Evolutionary conservation across 2,888 invertebrate genomes (phyloP), one percentile per base, ranked within the genome.

Genomic region (Cosmia pyralina): DNA sequence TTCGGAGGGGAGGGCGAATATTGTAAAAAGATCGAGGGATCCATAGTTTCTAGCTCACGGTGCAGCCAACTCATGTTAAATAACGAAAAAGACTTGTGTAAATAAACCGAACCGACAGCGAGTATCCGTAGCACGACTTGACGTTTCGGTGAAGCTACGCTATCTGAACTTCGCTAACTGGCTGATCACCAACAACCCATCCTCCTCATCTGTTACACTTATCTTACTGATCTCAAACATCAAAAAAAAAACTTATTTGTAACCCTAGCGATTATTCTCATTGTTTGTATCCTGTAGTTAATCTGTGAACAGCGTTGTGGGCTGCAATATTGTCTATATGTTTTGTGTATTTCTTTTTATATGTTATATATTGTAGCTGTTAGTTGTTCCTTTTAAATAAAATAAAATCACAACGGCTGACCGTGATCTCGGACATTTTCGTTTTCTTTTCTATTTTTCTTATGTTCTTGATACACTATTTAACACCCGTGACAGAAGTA

Each of bases 21-120:
- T 80, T 96, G 96, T 90, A 97, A 82, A 88, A 91, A 97, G 90
- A 97, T 97, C 93, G 98, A 97, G 83, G 97, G 98, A 96, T 98
- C 98, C 98, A 98, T 98, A 83, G 93, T 93, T 89, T 83, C 81
- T 75, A 79, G 90, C 85, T 89, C 92, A 90, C 83, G 82, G 75
- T 90, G 92, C 46, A 84, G 68, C 85, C 84, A 80, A 81, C 79
- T 86, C 86, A 86, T 86, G 77, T 60, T 86, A 83, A 75, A 57
- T 60, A 77, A 73, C 53, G 55, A 66, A 76, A 77, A 71, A 67
- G 70, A 62, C 69, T 69, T 67, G 69, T 60, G 68, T 69, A 83
- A 68, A 74, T 75, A 76, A 77, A 63, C 75, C 77, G 75, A 71
- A 71, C 73, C 70, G 69, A 69, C 22, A 67, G 72, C 69, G 55